Conservation (phyloP, 2,797 vertebrate species). For the Benthosema pterotum region DNA sequence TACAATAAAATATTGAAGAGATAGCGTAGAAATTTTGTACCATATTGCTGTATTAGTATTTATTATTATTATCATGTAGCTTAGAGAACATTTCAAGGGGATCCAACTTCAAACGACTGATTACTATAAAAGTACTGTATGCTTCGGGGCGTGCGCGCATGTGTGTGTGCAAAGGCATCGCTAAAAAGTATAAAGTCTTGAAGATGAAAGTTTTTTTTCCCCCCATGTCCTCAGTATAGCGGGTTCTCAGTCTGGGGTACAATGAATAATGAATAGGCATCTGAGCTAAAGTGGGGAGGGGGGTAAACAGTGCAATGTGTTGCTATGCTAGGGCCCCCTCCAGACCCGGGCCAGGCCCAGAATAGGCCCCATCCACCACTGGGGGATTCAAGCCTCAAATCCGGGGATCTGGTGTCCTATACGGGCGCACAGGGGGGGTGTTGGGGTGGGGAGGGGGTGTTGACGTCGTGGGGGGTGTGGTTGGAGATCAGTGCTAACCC, state of each 20-base stretch:
- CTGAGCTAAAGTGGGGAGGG: constrained; percentile 50
- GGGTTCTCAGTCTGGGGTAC: constrained; percentile 14
- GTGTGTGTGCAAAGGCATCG: background rate
- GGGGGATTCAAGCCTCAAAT: constrained; percentile 77
- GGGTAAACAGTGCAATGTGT: constrained; percentile 79
- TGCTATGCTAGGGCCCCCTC: constrained; percentile 74
- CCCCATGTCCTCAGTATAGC: constrained; percentile 9
- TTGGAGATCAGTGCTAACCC: constrained; percentile 35
- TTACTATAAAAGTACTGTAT: no score
- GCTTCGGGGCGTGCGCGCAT: no score
- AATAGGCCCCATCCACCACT: constrained; percentile 74
- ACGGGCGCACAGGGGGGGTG: constrained; percentile 43
- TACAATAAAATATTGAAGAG: no score
- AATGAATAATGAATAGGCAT: constrained; percentile 65
- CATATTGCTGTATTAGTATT: no score
- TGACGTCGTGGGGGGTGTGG: constrained; percentile 3
- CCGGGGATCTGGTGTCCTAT: constrained; percentile 77
- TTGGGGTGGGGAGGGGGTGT: no score
- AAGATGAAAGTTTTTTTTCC: constrained; percentile 2
- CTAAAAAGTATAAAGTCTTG: background rate
- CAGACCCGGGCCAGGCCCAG: constrained; percentile 68
- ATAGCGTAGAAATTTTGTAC: no score
- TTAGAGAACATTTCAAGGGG: no score
- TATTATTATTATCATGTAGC: no score
- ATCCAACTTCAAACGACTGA: no score